phyloP scores from a whole-genome alignment of 2,888 invertebrate genomes.

The Therioaphis trifolii region DNA sequence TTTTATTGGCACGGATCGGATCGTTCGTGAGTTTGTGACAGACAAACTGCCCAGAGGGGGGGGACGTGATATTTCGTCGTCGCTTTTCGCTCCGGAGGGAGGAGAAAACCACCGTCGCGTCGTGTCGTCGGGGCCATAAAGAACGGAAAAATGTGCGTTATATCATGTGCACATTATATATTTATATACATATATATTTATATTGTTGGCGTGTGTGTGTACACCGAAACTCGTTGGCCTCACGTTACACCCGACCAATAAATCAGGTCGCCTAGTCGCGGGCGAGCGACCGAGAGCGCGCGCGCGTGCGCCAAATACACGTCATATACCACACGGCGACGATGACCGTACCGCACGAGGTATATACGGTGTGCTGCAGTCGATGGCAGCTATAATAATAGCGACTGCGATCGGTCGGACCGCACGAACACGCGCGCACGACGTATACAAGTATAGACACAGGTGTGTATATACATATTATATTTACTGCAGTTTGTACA shows the following conservation, averaged over 20 bases:
- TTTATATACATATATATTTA: not conserved
- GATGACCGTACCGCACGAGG: not conserved
- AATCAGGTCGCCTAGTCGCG: constrained; percentile 41
- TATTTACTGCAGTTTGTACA: too few species aligned
- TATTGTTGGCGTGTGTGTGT: not conserved
- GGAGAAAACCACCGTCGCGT: constrained; percentile 19
- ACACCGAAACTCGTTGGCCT: constrained; percentile 55
- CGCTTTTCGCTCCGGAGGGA: constrained; percentile 10
- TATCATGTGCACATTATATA: not conserved
- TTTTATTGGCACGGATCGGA: not conserved
- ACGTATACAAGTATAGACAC: too few species aligned
- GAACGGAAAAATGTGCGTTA: constrained; percentile 40
- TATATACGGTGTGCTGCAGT: not conserved
- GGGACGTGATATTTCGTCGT: constrained; percentile 9
- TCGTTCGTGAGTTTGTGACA: not conserved
- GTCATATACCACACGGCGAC: not conserved
- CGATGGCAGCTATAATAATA: not conserved
- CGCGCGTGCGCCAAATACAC: not conserved
- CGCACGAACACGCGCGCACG: too few species aligned
- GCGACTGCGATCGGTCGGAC: not conserved
- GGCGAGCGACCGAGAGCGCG: not conserved
- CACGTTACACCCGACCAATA: constrained; percentile 57
- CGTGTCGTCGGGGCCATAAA: constrained; percentile 9
- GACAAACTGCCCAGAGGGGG: too few species aligned
- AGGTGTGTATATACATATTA: too few species aligned